Base-by-base conservation (phyloP, 30 jellyfish, hydroid and myxozoan species). In the Turritopsis rubra region DNA sequence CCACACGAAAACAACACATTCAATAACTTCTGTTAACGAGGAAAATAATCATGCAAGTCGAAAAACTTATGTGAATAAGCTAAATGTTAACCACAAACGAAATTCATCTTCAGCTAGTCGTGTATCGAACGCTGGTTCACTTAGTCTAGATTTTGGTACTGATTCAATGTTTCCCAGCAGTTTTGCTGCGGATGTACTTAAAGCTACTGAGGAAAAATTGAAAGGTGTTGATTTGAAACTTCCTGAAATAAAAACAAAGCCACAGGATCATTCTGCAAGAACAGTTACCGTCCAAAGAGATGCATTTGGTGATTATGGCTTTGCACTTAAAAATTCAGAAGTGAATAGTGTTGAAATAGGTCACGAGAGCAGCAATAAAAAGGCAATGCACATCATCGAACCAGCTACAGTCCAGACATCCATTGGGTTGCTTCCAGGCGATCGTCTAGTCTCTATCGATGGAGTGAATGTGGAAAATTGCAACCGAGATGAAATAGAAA, bases 401-500 rank as follows among this genome's bases (percentile, higher is more conserved):
- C 96, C 97, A 21, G 72, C 87, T 18, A 95, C 89, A 7, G 94
- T 83, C 18, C 87, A 87, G 20, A 66, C 81, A 27, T 24, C 68
- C 31, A 75, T 90, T 18, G 97, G 97, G 16, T 77, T 91, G 52
- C 80, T 91, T 54, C 97, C 97, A 20, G 99, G 99, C 0, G 99
- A 93, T 75, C 83, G 95, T 21, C 89, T 93, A 7, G 87, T 93
- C 1, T 96, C 90, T 79, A 94, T 93, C 29, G 88, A 93, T 86
- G 99, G 96, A 28, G 52, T 53, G 30, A 88, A 85, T 88, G 96
- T 93, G 18, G 96, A 85, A 70, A 83, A 74, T 66, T 71, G 85
- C 29, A 60, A 89, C 18, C 73, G 90, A 25, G 96, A 93, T 53
- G 82, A 79, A 65, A 93, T 93, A 41, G 81, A 84, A 79, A 91